A percentile compares a stretch with the other conserved stretches of the same genome.
These are phyloP conservation scores for Hemistola chrysoprasaria DNA, from an alignment of 2,888 invertebrate genomes.

Conservation along the genomic window DNA sequence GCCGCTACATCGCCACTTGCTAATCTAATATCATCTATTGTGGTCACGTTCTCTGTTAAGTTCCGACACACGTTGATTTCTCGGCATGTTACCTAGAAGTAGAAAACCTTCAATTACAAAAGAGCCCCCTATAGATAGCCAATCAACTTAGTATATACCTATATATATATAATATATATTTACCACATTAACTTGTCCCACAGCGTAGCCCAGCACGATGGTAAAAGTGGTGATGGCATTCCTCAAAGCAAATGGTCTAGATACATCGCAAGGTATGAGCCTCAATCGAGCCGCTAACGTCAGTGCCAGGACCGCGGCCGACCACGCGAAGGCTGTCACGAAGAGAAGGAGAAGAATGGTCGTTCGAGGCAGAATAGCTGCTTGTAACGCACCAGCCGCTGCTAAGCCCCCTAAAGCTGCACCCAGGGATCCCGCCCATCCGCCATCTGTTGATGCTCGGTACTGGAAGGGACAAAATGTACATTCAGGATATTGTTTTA, in stretches of 20 bases:
- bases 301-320: conserved; percentile 92
- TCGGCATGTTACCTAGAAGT: conserved; percentile 68
- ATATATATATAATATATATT: conserved; percentile 69
- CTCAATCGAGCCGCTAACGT: conserved; percentile 91
- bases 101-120: neutral
- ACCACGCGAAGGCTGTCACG: conserved; percentile 95
- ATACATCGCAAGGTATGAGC: conserved; percentile 93
- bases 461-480: conserved; percentile 80
- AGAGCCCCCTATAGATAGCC: neutral
- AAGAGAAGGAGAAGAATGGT: conserved; percentile 92
- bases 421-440: conserved; percentile 91
- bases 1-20: conserved; percentile 53
- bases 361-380: conserved; percentile 91
- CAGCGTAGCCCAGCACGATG: conserved; percentile 92
- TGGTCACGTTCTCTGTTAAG: conserved; percentile 71
- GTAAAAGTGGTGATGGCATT: conserved; percentile 94
- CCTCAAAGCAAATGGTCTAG: conserved; percentile 90
- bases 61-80: conserved; percentile 67
- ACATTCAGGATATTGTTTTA: too few relatives aligned
- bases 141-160: too few relatives aligned
- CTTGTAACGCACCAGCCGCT: conserved; percentile 89
- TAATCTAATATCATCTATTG: conserved; percentile 75
- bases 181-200: conserved; percentile 96
- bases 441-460: conserved; percentile 91
- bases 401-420: conserved; percentile 89